Percentiles rank a stretch among this genome's conserved stretches.
phyloP scores from a whole-genome alignment of 30 jellyfish, hydroid and myxozoan species.

The Hydra vulgaris region DNA sequence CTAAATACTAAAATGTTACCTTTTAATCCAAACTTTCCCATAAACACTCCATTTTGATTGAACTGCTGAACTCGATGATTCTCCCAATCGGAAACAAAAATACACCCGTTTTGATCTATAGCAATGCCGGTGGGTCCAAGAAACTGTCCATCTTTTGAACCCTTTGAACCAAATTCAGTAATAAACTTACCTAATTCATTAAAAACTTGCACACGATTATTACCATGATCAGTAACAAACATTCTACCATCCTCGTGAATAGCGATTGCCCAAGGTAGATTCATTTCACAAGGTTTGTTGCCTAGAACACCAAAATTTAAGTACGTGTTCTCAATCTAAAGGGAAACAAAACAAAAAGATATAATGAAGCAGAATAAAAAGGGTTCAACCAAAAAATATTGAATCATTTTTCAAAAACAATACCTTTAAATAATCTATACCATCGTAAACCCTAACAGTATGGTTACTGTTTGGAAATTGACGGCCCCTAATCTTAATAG shows the following conservation, averaged over 20 bases:
- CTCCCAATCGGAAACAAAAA: conserved; percentile 85
- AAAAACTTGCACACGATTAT: conserved; percentile 76
- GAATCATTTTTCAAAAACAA: not conserved
- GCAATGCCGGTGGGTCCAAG: conserved; percentile 88
- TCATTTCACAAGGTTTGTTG: conserved; percentile 56
- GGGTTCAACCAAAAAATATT: too few relatives aligned
- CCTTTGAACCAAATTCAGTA: conserved; percentile 70
- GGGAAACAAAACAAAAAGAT: not conserved
- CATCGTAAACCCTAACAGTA: conserved; percentile 67
- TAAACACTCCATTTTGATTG: conserved; percentile 75
- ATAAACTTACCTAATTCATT: conserved; percentile 57
- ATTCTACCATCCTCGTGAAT: conserved; percentile 55
- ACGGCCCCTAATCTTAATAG: conserved; percentile 75
- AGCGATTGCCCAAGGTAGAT: conserved; percentile 83
- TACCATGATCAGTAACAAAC: conserved; percentile 78
- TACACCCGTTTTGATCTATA: conserved; percentile 70
- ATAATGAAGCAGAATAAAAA: too few relatives aligned
- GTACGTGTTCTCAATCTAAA: conserved; percentile 49
- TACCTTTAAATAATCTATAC: conserved; percentile 83
- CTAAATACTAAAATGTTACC: too few relatives aligned
- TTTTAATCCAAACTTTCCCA: conserved; percentile 62
- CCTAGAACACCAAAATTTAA: conserved; percentile 72
- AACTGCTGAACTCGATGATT: conserved; percentile 82
- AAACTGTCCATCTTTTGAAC: conserved; percentile 85
- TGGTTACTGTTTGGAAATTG: conserved; percentile 56